phyloP scores from a whole-genome alignment of 2,888 invertebrate species.

The Callyntrura sp. region DNA sequence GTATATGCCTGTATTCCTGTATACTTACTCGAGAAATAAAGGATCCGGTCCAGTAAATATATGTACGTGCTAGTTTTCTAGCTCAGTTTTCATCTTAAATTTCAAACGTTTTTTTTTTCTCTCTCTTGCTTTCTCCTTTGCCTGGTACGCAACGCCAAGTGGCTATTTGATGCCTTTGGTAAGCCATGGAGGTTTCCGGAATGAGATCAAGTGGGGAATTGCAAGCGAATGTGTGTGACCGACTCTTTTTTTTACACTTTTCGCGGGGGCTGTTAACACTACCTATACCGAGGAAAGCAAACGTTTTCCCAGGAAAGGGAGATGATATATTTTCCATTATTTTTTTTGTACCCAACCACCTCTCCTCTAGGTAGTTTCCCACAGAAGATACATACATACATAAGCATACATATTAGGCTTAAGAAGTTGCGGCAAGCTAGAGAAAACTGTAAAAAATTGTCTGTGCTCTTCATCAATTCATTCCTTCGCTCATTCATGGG shows the following conservation, averaged over 20 bases:
- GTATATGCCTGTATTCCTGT: too few species aligned
- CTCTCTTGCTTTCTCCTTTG: too few species aligned
- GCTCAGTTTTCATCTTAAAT: slow-evolving; percentile 16
- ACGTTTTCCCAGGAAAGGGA: not conserved
- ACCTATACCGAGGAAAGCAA: not conserved
- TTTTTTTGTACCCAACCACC: not conserved
- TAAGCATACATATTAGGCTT: slow-evolving; percentile 20
- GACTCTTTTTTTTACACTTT: slow-evolving; percentile 12
- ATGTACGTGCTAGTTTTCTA: not conserved
- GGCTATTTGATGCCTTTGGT: slow-evolving; percentile 72
- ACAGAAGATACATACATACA: not conserved
- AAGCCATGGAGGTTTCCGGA: slow-evolving; percentile 73
- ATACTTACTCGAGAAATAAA: too few species aligned
- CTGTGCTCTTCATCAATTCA: slow-evolving; percentile 76
- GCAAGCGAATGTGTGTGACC: slow-evolving; percentile 7
- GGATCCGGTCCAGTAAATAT: too few species aligned
- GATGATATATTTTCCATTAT: slow-evolving; percentile 26
- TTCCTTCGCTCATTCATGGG: slow-evolving; percentile 76
- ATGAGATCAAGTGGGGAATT: slow-evolving; percentile 60
- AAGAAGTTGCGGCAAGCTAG: slow-evolving; percentile 23
- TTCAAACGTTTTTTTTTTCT: too few species aligned
- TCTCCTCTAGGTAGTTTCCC: not conserved
- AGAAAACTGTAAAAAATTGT: slow-evolving; percentile 63
- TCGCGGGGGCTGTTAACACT: not conserved
- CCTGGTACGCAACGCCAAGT: slow-evolving; percentile 54